phyloP scores from a whole-genome alignment of 2,888 invertebrate species.

The Ennomos quercinarius region DNA sequence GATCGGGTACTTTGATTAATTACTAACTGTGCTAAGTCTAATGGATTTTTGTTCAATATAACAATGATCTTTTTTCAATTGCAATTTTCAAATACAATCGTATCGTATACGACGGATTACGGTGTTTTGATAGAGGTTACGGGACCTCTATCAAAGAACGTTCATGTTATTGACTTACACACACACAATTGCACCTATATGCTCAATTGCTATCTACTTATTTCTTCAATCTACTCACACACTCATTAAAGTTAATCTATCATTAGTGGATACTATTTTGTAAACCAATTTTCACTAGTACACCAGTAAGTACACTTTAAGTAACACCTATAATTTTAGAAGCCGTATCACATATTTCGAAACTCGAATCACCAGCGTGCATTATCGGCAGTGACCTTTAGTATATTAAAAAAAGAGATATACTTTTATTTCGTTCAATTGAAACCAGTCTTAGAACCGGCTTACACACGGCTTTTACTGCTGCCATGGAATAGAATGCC shows the following conservation, averaged over 20 bases:
- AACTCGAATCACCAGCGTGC: constrained; percentile 42
- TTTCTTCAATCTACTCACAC: constrained; percentile 22
- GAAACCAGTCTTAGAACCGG: constrained; percentile 43
- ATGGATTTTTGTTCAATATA: constrained; percentile 8
- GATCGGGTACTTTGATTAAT: constrained; percentile 26
- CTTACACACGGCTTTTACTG: constrained; percentile 43
- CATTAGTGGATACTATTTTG: constrained; percentile 33
- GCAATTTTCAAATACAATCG: not conserved
- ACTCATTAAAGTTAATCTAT: constrained; percentile 38
- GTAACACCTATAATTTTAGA: constrained; percentile 45
- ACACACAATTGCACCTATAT: not conserved
- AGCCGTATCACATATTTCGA: constrained; percentile 39
- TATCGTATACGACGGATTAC: too few species aligned
- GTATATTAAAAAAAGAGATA: constrained; percentile 31
- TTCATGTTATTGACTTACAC: not conserved
- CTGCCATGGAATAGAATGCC: constrained; percentile 33
- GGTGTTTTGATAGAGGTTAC: too few species aligned
- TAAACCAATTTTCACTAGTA: constrained; percentile 39
- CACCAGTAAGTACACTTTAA: constrained; percentile 34
- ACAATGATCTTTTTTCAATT: not conserved
- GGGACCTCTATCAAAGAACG: too few species aligned
- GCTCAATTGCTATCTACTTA: constrained; percentile 17
- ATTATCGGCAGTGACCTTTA: constrained; percentile 58
- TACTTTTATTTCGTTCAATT: constrained; percentile 55
- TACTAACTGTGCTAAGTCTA: constrained; percentile 6